A percentile compares a stretch with the other conserved stretches of the same genome.
Evolutionary conservation across 1,140 invertebrate species (phyloP).

Genomic region (Nasonia vitripennis): DNA sequence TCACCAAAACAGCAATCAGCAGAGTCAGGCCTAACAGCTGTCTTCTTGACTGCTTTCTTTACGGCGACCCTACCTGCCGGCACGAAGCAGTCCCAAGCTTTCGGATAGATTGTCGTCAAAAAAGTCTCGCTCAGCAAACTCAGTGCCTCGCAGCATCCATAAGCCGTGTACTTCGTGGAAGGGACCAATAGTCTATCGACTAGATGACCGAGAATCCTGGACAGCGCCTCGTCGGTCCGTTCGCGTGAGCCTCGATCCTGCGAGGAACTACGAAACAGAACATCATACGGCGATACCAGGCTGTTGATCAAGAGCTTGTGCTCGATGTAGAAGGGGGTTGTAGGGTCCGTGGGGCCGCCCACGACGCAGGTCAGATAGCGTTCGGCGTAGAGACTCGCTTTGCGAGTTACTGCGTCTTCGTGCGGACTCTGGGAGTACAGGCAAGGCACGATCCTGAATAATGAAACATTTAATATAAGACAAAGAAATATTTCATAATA

Average conservation of each 20-base stretch:
- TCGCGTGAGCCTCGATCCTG: slow-evolving; percentile 52
- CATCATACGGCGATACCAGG: slow-evolving; percentile 61
- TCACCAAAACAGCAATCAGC: background rate
- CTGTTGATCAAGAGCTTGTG: slow-evolving; percentile 64
- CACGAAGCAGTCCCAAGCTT: slow-evolving; percentile 75
- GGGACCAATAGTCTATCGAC: slow-evolving; percentile 64
- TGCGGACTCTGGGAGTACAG: slow-evolving; percentile 71
- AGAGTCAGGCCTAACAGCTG: slow-evolving; percentile 23
- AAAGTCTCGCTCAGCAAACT: slow-evolving; percentile 73
- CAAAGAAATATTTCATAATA: background rate
- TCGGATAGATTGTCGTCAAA: slow-evolving; percentile 73
- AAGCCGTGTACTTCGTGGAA: slow-evolving; percentile 69
- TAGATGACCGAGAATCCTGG: slow-evolving; percentile 61
- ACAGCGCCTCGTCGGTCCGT: slow-evolving; percentile 61
- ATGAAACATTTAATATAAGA: slow-evolving; percentile 29
- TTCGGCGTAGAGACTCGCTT: slow-evolving; percentile 68
- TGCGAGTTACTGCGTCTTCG: slow-evolving; percentile 72
- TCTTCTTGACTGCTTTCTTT: slow-evolving; percentile 20
- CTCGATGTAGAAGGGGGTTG: slow-evolving; percentile 55
- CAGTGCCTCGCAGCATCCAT: slow-evolving; percentile 77
- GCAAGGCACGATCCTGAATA: slow-evolving; percentile 73
- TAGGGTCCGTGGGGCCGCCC: slow-evolving; percentile 23
- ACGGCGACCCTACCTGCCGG: slow-evolving; percentile 50
- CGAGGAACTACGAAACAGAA: slow-evolving; percentile 52
- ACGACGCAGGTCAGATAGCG: slow-evolving; percentile 60